Base-by-base conservation (phyloP, 2,888 invertebrate genomes). In the Leptinotarsa tumamoca region DNA sequence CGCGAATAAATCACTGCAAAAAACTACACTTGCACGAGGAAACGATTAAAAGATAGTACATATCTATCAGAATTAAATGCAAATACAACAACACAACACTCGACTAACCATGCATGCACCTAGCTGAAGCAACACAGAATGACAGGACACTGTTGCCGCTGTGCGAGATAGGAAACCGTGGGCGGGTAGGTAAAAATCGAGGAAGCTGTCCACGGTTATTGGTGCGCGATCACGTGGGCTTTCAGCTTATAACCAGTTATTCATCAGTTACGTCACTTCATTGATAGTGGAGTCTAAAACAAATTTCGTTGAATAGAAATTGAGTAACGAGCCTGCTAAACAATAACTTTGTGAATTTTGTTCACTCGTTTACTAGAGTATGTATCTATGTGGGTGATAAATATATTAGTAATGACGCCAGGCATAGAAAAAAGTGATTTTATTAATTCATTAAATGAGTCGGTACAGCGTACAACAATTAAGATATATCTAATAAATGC, bases 241-340 rank as follows among this genome's bases (percentile, higher is more conserved):
- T 52, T 58, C n/a, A 51, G 33, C 56, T 67, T 67, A 43, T 33
- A 67, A 79, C 84, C 90, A 90, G 90, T 89, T 85, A 79, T 78
- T 43, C 67, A 70, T 70, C 58, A 17, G 21, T 87, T 89, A 90
- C 90, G 90, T 90, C 90, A 90, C 88, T 90, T 89, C 90, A 90
- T 90, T 90, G 90, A 90, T 86, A 85, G 74, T 71, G 63, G 56
- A 69, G 33, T 27, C 23, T 61, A 7, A 7, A 54, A 18, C 23
- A 58, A 23, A 58, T 58, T 58, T 58, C 58, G 23, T 58, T 14
- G 21, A 21, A 56, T n/a, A n/a, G 21, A 15, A 58, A 4, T 58
- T 58, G 23, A 58, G 58, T 58, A 58, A 58, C 4, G 15, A 58
- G 58, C 17, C 27, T 58, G 23, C 23, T 21, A 15, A 58, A 33